These are phyloP conservation scores for Gallirallus australis DNA, from an alignment of 2,797 vertebrate species.

Conservation along the genomic window DNA sequence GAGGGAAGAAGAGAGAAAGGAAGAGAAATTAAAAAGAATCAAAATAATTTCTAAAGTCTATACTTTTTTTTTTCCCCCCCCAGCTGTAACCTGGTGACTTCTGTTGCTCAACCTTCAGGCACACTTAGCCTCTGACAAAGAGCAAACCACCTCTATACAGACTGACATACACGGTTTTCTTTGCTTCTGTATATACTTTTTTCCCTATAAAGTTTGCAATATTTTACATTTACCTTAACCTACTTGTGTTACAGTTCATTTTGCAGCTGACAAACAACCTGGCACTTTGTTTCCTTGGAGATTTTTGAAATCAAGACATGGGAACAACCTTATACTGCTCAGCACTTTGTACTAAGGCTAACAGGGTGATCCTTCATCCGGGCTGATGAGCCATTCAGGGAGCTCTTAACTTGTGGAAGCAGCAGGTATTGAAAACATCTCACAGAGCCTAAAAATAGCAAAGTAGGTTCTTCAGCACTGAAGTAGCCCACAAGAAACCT, in stretches of 20 bases:
- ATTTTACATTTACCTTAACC: background rate
- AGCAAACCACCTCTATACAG: background rate
- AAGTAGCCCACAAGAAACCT: background rate
- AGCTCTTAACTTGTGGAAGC: background rate
- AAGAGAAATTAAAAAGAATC: background rate
- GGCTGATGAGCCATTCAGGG: background rate
- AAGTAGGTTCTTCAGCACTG: background rate
- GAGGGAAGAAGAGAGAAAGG: background rate
- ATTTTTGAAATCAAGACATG: background rate
- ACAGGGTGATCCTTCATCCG: background rate
- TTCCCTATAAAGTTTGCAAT: background rate
- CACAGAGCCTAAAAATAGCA: background rate
- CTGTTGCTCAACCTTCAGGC: background rate
- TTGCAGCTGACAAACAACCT: background rate
- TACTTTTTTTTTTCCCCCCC: no score
- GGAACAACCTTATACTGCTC: background rate
- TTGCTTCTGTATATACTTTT: background rate
- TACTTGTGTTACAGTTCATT: background rate
- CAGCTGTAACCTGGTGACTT: background rate
- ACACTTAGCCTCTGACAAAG: background rate
- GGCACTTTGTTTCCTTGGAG: background rate
- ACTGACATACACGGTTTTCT: background rate
- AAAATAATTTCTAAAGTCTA: background rate
- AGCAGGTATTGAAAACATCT: background rate
- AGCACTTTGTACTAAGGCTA: background rate